phyloP scores from a whole-genome alignment of 1,140 invertebrate genomes.

The Diorhabda elongata region DNA sequence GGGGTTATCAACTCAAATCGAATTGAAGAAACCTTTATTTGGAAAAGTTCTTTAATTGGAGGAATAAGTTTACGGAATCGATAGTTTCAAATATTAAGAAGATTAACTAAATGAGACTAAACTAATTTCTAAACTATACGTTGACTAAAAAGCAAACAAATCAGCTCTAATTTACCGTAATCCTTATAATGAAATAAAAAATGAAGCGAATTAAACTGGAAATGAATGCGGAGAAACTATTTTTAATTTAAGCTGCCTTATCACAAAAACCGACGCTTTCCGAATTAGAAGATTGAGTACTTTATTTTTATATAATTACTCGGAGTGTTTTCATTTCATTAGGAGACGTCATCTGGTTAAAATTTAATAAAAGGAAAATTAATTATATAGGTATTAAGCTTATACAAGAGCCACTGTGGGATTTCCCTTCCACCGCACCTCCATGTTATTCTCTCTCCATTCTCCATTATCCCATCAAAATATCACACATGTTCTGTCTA shows the following conservation, averaged over 20 bases:
- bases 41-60: no score
- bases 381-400: slow-evolving; percentile 23
- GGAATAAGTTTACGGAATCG: no score
- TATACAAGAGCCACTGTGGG: slow-evolving; percentile 9
- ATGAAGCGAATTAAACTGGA: background rate
- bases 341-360: slow-evolving; percentile 16
- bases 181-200: no score
- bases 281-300: slow-evolving; percentile 15
- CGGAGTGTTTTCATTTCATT: slow-evolving; percentile 25
- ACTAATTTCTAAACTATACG: no score
- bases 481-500: slow-evolving; percentile 8
- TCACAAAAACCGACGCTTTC: slow-evolving; percentile 7
- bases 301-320: slow-evolving; percentile 25
- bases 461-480: slow-evolving; percentile 7
- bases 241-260: background rate
- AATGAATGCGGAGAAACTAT: background rate
- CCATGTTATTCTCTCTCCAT: slow-evolving; percentile 12
- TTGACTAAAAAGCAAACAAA: no score
- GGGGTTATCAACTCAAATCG: no score
- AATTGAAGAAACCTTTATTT: no score
- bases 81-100: no score
- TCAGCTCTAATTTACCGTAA: no score
- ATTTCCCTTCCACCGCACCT: background rate
- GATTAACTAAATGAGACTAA: no score
- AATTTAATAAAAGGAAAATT: slow-evolving; percentile 25